Evolutionary conservation across 2,113 vertebrate species (phyloP).

Genomic region (Sardina pilchardus): DNA sequence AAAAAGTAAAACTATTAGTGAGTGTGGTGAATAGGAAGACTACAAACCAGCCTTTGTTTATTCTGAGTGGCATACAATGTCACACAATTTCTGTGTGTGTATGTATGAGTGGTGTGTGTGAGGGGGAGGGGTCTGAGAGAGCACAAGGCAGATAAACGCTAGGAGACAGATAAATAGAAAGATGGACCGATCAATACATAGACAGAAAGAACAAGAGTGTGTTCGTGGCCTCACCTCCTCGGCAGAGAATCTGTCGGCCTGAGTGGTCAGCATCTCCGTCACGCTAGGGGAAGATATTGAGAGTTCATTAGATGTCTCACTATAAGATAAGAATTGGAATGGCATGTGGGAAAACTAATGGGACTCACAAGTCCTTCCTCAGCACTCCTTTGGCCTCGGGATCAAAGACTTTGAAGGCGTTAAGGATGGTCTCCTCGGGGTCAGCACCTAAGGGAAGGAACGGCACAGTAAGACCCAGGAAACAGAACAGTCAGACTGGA

Average conservation of each 20-base stretch:
- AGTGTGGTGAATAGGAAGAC: background rate
- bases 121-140: background rate
- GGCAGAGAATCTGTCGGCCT: slow-evolving; percentile 88
- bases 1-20: too few relatives aligned
- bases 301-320: slow-evolving; percentile 10
- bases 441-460: slow-evolving; percentile 79
- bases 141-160: background rate
- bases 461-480: background rate
- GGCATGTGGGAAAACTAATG: background rate
- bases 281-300: slow-evolving; percentile 69
- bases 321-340: background rate
- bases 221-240: slow-evolving; percentile 80
- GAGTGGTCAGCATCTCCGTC: slow-evolving; percentile 93
- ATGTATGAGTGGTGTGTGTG: background rate
- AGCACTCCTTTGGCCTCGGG: slow-evolving; percentile 89
- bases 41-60: background rate
- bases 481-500: background rate
- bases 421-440: slow-evolving; percentile 92
- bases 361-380: slow-evolving; percentile 90
- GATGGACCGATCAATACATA: background rate
- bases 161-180: background rate
- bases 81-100: background rate
- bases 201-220: background rate
- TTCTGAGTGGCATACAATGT: background rate
- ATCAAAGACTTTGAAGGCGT: slow-evolving; percentile 95